Evolutionary conservation across 2,113 vertebrate genomes (phyloP).

Genomic region (Silurus asotus): DNA sequence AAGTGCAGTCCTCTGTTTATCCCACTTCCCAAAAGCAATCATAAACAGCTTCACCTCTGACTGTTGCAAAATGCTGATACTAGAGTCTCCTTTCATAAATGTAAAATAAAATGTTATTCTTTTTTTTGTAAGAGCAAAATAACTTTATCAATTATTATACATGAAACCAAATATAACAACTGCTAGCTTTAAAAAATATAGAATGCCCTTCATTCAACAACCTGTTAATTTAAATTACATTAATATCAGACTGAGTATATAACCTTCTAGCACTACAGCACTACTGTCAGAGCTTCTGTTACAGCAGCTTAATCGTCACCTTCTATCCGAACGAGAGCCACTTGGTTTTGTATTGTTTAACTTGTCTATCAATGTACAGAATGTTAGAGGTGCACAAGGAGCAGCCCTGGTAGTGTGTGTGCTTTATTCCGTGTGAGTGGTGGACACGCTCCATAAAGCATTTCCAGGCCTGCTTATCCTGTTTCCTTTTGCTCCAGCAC

Average conservation of each 20-base stretch:
- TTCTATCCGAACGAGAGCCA: not conserved
- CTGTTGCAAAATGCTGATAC: not conserved
- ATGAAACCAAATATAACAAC: not conserved
- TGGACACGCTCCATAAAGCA: constrained; percentile 21
- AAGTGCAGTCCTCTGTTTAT: not conserved
- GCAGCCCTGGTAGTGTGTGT: not conserved
- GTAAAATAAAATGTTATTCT: not conserved
- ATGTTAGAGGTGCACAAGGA: not conserved
- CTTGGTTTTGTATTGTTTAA: not conserved
- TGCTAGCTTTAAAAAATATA: not conserved
- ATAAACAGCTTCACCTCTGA: not conserved
- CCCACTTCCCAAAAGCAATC: not conserved
- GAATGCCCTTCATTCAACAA: not conserved
- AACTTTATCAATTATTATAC: not conserved
- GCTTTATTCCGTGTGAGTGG: constrained; percentile 20
- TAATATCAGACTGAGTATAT: not conserved
- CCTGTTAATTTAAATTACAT: not conserved
- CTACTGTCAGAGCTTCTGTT: not conserved
- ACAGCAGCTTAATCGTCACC: not conserved
- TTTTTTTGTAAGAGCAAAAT: not conserved
- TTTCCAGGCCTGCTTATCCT: not conserved
- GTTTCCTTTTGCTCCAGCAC: constrained; percentile 8
- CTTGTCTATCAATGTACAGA: not conserved
- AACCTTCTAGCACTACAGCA: not conserved
- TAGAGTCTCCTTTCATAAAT: not conserved